Conservation (phyloP, 2,888 invertebrate species). For the Neoscelio sp. region DNA sequence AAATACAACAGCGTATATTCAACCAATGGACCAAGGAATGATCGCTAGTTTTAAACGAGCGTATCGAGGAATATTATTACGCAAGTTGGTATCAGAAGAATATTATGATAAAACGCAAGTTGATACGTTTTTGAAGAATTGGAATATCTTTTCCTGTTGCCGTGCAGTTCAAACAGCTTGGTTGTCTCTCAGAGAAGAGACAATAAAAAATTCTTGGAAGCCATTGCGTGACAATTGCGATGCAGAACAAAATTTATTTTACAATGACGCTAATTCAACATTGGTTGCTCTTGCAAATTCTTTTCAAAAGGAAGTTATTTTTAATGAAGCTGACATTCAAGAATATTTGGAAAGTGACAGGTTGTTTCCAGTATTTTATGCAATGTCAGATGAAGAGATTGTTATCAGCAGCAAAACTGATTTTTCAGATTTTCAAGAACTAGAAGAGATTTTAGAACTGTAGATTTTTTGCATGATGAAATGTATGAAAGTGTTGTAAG, state of each 20-base stretch:
- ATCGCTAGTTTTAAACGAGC: slow-evolving; percentile 19
- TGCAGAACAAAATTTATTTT: no score
- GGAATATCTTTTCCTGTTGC: slow-evolving; percentile 13
- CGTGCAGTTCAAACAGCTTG: slow-evolving; percentile 6
- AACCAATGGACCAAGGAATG: slow-evolving; percentile 37
- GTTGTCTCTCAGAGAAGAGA: slow-evolving; percentile 5
- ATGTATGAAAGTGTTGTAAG: not conserved
- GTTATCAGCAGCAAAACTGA: not conserved
- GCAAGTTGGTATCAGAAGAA: slow-evolving; percentile 22
- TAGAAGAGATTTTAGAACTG: no score
- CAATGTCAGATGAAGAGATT: slow-evolving; percentile 6
- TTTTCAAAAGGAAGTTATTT: not conserved
- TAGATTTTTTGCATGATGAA: not conserved
- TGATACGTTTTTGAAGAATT: slow-evolving; percentile 4
- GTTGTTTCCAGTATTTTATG: not conserved
- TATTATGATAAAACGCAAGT: slow-evolving; percentile 5
- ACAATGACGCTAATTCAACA: not conserved
- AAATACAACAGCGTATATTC: slow-evolving; percentile 15
- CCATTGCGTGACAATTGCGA: not conserved
- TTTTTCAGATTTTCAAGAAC: not conserved
- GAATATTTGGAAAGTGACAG: no score
- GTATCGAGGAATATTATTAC: slow-evolving; percentile 19
- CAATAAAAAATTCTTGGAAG: slow-evolving; percentile 27
- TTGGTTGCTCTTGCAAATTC: slow-evolving; percentile 2
- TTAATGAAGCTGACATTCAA: slow-evolving; percentile 3